Evolutionary conservation across 2,797 vertebrate species (phyloP), one percentile per base, ranked within the genome.

Genomic region (Phalloptychus januarius): DNA sequence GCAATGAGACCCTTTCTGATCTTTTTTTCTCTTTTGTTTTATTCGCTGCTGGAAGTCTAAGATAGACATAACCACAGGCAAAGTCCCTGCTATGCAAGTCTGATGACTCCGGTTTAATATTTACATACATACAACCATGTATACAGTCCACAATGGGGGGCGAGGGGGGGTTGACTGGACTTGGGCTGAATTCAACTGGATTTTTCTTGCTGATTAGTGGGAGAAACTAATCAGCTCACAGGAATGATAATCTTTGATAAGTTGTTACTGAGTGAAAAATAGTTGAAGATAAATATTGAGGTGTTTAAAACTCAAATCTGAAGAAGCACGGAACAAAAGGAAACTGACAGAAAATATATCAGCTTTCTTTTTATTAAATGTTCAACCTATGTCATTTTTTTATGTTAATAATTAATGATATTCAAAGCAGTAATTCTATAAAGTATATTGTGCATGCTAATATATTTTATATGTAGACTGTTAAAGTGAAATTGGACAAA

Each of bases 51-150:
- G 42, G 50, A 72, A 83, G 82, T 87, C 88, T 28, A 52, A 88
- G 80, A 84, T 88, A 84, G 90, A 93, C 79, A 83, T 89, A 89
- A 81, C 89, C 87, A 72, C 82, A 87, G 91, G 91, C 85, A 80
- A 88, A 90, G 88, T 88, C 91, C 83, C 87, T 85, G 77, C 89
- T 85, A 85, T 94, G 86, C 82, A 77, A 84, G 65, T 63, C 87
- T 95, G 94, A 94, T 94, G 95, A 94, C 81, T 93, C 83, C 79
- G 86, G 79, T 89, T 95, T 93, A 95, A 96, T 96, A 95, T 95
- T 95, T 95, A 90, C 72, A 72, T 33, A 46, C 65, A 75, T 52
- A 54, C 56, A 56, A 48, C 33, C 72, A 73, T 48, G 74, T 25
- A 33, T 48, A 69, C 50, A 67, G 71, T 40, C 40, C 76, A 48